Percentiles rank a stretch among this genome's conserved stretches.
Evolutionary conservation across 1,140 invertebrate species (phyloP).

Genomic region (Phymorhynchus buccinoides): DNA sequence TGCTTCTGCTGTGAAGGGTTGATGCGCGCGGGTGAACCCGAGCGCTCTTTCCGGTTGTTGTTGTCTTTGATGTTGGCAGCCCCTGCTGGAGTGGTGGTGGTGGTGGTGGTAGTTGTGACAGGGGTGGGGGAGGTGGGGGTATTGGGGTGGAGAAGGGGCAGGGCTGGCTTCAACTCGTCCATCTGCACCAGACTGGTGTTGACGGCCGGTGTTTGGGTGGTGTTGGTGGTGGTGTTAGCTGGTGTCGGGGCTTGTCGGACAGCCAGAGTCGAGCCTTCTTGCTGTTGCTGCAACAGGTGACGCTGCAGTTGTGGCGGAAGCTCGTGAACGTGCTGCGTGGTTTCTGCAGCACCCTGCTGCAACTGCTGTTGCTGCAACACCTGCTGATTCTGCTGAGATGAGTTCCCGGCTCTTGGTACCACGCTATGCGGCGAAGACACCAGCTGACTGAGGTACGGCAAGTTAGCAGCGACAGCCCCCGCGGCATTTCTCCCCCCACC

Average conservation of each 20-base stretch:
- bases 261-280: conserved; percentile 20
- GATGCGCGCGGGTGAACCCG: conserved; percentile 28
- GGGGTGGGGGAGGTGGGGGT: not conserved
- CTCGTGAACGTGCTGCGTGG: not conserved
- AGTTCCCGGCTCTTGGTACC: not conserved
- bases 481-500: not conserved
- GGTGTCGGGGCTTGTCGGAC: not conserved
- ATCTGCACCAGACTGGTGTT: conserved; percentile 29
- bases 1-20: conserved; percentile 10
- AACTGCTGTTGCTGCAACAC: not conserved
- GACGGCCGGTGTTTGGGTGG: not conserved
- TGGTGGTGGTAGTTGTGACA: not conserved
- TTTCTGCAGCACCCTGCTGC: not conserved
- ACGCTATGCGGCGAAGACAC: conserved; percentile 7
- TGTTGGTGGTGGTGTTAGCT: too few species aligned
- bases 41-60: not conserved
- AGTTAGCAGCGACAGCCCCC: not conserved
- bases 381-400: not conserved
- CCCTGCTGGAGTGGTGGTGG: not conserved
- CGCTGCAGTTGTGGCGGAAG: conserved; percentile 15
- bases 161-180: conserved; percentile 30
- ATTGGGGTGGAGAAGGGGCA: conserved; percentile 1
- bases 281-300: not conserved
- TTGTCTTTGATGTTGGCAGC: not conserved
- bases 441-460: conserved; percentile 35